Evolutionary conservation across 2,113 vertebrate genomes (phyloP), one percentile per base, ranked within the genome.

Genomic region (Coracopsis vasa): DNA sequence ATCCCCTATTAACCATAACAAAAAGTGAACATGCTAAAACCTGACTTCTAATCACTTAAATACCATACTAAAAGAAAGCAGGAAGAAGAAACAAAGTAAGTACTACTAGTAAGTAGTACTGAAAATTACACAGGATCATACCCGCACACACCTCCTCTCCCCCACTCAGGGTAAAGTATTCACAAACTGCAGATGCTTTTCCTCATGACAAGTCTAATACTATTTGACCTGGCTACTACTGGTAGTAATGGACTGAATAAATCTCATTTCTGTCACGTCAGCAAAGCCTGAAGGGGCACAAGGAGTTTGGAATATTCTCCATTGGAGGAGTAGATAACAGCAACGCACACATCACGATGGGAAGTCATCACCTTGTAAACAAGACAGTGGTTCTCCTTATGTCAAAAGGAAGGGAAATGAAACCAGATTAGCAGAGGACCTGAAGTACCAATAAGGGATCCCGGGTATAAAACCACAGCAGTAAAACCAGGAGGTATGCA

Each of bases 241-340:
- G 54, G 74, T 85, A 72, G 35, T 16, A 86, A 56, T 23, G 7
- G 80, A n/a, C 58, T 51, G 71, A 81, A 65, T 86, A 94, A 91
- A 94, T 91, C 78, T 90, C 70, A 45, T 94, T 94, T 94, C 90
- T 95, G 91, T 45, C 72, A 9, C 1, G 18, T 80, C 81, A 96
- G 87, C 91, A 73, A 53, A 88, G 91, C 62, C 83, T 71, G 69
- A 71, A 74, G 78, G 90, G 48, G 50, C 51, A 69, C 2, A 48
- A 87, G 27, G 27, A 66, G 66, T 44, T 72, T 19, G 53, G 60
- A 91, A 77, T 61, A 84, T 14, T 62, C 42, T 39, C 15, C 13
- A 33, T 84, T 13, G 77, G 61, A 83, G 71, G 62, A 78, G 84
- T 78, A 53, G 65, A 39, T 41, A 42, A 45, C 79, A 66, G 45